phyloP scores from a whole-genome alignment of 23 tunicate species.

The Halocynthia aurantium region DNA sequence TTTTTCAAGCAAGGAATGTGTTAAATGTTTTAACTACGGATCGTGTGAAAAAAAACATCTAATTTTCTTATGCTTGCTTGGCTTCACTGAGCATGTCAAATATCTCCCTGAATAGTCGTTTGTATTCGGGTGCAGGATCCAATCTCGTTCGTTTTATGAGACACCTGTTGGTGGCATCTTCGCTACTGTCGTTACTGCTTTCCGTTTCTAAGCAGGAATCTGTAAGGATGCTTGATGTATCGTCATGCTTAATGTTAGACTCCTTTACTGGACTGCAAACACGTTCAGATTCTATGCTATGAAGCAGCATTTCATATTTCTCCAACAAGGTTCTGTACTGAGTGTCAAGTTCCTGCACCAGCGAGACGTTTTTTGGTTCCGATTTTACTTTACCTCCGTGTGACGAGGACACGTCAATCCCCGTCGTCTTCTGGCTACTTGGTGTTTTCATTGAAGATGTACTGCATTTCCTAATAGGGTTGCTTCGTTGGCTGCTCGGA shows the following conservation, averaged over 20 bases:
- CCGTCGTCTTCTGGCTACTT: not conserved
- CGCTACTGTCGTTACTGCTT: not conserved
- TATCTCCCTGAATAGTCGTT: constrained; percentile 19
- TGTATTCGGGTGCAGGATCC: constrained; percentile 12
- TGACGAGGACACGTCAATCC: not conserved
- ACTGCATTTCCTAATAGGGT: not conserved
- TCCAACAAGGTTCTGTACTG: constrained; percentile 14
- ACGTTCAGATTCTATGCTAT: constrained; percentile 20
- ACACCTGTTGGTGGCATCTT: not conserved
- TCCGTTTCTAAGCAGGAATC: not conserved
- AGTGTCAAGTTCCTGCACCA: constrained; percentile 23
- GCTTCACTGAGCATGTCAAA: constrained; percentile 14
- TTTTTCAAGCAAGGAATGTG: too few relatives aligned
- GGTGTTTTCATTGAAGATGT: not conserved
- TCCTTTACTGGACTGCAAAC: not conserved
- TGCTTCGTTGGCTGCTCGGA: not conserved
- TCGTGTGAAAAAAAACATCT: too few relatives aligned
- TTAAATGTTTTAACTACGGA: too few relatives aligned
- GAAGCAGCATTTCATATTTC: constrained; percentile 12
- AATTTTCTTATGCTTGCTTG: not conserved
- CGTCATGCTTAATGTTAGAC: not conserved
- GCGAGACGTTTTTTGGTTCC: constrained; percentile 15
- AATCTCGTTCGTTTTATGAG: not conserved
- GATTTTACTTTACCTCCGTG: not conserved
- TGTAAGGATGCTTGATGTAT: not conserved